phyloP scores from a whole-genome alignment of 2,113 vertebrate species.

The Apeltes quadracus region DNA sequence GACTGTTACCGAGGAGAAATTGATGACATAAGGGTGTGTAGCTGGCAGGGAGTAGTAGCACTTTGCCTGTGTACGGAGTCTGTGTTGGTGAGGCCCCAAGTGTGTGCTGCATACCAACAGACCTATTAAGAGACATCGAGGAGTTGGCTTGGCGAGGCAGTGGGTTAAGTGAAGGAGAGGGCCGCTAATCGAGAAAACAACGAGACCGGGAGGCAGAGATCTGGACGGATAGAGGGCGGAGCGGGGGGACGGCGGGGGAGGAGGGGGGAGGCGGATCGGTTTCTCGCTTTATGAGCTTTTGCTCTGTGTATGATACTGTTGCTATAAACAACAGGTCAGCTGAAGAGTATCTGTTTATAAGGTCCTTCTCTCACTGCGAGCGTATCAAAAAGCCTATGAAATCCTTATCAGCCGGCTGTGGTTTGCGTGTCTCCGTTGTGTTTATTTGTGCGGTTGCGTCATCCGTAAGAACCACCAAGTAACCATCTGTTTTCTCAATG shows the following conservation, averaged over 20 bases:
- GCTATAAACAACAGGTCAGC: slow-evolving; percentile 68
- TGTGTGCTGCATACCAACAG: slow-evolving; percentile 58
- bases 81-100: slow-evolving; percentile 52
- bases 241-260: slow-evolving; percentile 3
- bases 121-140: slow-evolving; percentile 49
- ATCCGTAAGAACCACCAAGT: slow-evolving; percentile 60
- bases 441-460: slow-evolving; percentile 43
- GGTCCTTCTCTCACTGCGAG: slow-evolving; percentile 59
- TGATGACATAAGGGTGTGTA: slow-evolving; percentile 64
- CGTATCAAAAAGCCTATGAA: slow-evolving; percentile 61
- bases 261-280: slow-evolving; percentile 27
- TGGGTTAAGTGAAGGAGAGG: slow-evolving; percentile 55
- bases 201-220: slow-evolving; percentile 11
- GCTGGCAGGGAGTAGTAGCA: slow-evolving; percentile 52
- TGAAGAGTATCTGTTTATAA: slow-evolving; percentile 67
- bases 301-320: slow-evolving; percentile 55
- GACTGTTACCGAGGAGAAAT: slow-evolving; percentile 64
- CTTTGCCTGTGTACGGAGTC: slow-evolving; percentile 34
- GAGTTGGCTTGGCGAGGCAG: slow-evolving; percentile 33
- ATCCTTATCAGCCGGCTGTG: slow-evolving; percentile 38
- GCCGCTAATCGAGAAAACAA: slow-evolving; percentile 26
- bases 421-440: slow-evolving; percentile 31
- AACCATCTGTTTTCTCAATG: slow-evolving; percentile 63
- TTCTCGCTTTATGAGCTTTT: slow-evolving; percentile 53
- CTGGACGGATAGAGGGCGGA: slow-evolving; percentile 21